Conservation (phyloP, 2,888 invertebrate species). For the Cotesia congregata region DNA sequence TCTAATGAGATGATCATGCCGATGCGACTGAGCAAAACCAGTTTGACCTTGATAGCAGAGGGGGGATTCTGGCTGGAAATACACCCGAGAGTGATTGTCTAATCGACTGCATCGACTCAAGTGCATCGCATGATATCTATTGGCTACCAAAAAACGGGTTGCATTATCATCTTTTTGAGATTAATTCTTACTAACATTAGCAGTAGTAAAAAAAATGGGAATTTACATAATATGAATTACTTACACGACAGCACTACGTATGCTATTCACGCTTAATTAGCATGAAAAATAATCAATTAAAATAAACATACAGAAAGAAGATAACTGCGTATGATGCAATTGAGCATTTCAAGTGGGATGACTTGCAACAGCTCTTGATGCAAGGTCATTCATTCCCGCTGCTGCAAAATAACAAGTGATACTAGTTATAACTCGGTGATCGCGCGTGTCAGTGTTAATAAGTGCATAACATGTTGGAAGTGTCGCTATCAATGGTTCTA, state of each 20-base stretch:
- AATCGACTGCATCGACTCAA: not conserved
- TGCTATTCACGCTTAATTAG: not conserved
- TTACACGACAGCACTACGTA: not conserved
- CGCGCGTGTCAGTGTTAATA: not conserved
- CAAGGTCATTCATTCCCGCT: not conserved
- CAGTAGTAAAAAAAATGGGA: too few relatives aligned
- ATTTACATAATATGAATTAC: too few relatives aligned
- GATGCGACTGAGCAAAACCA: constrained; percentile 40
- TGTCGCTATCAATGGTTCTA: not conserved
- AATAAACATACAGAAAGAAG: not conserved
- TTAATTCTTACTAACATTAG: too few relatives aligned
- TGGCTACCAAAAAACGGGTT: too few relatives aligned
- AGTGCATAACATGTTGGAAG: not conserved
- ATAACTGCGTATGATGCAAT: not conserved
- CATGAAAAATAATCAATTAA: not conserved
- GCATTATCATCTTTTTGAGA: too few relatives aligned
- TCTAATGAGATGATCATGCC: constrained; percentile 50
- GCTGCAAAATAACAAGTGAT: not conserved
- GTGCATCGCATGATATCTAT: too few relatives aligned
- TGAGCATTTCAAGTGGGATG: not conserved
- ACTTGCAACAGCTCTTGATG: not conserved
- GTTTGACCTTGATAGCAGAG: constrained; percentile 40
- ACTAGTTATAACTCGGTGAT: not conserved
- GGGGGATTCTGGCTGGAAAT: constrained; percentile 53
- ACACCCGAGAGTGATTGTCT: constrained; percentile 40